Conservation (phyloP, 1,140 invertebrate genomes). For the Forficula auricularia region DNA sequence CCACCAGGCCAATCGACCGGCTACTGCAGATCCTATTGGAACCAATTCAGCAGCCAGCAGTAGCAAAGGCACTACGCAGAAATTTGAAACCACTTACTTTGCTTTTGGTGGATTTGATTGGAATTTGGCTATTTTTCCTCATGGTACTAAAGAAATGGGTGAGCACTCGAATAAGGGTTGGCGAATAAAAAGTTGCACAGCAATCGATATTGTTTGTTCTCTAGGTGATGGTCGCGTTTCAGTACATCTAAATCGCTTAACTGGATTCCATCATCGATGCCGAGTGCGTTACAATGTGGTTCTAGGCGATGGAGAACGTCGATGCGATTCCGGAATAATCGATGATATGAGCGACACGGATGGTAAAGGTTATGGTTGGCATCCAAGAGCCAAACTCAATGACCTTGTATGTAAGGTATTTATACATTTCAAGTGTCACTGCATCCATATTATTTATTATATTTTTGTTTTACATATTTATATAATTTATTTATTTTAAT, state of each 20-base stretch:
- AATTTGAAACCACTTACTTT: slow-evolving; percentile 53
- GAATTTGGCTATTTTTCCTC: slow-evolving; percentile 57
- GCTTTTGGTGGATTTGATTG: slow-evolving; percentile 69
- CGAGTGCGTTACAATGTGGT: slow-evolving; percentile 53
- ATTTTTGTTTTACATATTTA: too few relatives aligned
- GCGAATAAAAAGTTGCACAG: neutral
- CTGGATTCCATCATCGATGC: slow-evolving; percentile 66
- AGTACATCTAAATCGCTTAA: slow-evolving; percentile 52
- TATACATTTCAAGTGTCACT: slow-evolving; percentile 9
- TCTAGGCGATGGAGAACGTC: slow-evolving; percentile 50
- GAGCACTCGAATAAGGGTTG: too few relatives aligned
- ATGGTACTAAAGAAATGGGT: slow-evolving; percentile 33
- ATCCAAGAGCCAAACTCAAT: slow-evolving; percentile 38
- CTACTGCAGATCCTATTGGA: neutral
- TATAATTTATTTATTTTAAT: too few relatives aligned
- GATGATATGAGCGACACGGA: slow-evolving; percentile 61
- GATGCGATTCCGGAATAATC: slow-evolving; percentile 56
- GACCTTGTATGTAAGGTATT: slow-evolving; percentile 39
- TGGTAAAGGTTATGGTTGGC: slow-evolving; percentile 55
- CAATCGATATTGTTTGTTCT: too few relatives aligned
- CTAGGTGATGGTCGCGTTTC: slow-evolving; percentile 31
- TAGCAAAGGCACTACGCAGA: slow-evolving; percentile 20
- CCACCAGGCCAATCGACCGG: too few relatives aligned
- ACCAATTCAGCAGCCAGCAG: slow-evolving; percentile 1
- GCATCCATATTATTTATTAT: too few relatives aligned